Conservation (phyloP, 2,888 invertebrate species). For the Amphipoea lucens region DNA sequence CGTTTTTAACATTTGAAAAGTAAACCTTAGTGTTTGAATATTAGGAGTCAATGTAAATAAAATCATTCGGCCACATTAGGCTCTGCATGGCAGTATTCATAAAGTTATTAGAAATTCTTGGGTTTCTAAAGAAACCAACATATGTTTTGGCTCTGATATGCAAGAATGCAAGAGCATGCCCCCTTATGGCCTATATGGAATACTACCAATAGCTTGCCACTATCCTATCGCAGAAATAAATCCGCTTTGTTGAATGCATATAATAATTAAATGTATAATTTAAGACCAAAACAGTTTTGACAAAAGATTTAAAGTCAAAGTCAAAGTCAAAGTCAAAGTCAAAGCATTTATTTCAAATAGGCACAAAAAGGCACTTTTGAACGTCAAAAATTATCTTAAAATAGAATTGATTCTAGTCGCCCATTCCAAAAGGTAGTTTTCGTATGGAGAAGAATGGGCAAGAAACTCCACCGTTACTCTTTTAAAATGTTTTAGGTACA, state of each 20-base stretch:
- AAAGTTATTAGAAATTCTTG: neutral
- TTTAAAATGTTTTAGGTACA: too few species aligned
- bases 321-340: too few species aligned
- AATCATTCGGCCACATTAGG: neutral
- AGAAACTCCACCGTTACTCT: too few species aligned
- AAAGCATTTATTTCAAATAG: too few species aligned
- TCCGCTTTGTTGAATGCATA: constrained; percentile 16
- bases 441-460: too few species aligned
- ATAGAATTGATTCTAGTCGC: too few species aligned
- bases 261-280: neutral
- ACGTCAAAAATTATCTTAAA: too few species aligned
- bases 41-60: neutral
- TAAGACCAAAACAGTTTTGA: constrained; percentile 35
- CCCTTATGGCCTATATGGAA: neutral
- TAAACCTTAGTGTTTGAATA: neutral
- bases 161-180: constrained; percentile 31
- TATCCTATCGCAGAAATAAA: neutral
- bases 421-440: too few species aligned
- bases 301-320: constrained; percentile 36
- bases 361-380: too few species aligned
- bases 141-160: neutral
- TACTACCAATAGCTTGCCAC: neutral
- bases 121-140: neutral
- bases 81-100: neutral
- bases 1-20: neutral